Conservation (phyloP, 2,888 invertebrate species). For the Drosophila testacea region DNA sequence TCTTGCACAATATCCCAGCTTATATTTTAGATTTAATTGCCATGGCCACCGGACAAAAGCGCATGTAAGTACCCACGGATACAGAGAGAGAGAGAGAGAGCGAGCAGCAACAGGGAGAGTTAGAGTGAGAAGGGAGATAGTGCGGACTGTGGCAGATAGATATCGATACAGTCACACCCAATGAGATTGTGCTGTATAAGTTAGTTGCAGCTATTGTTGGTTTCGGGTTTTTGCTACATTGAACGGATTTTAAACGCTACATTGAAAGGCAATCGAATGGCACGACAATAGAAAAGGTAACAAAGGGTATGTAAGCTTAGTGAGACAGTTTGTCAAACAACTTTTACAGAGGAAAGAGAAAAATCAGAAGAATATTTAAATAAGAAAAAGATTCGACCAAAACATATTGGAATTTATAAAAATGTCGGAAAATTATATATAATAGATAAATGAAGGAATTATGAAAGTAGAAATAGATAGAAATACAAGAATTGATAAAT, state of each 20-base stretch:
- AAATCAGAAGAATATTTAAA: not conserved
- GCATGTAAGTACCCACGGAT: conserved; percentile 82
- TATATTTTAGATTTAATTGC: conserved; percentile 85
- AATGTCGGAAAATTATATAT: too few species aligned
- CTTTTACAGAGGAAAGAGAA: not conserved
- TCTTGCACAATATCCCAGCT: conserved; percentile 85
- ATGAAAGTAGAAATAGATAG: not conserved
- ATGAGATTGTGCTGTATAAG: conserved; percentile 52
- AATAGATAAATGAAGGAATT: not conserved
- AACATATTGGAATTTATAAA: not conserved
- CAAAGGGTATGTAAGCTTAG: conserved; percentile 16
- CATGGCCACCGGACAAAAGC: conserved; percentile 84
- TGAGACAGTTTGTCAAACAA: not conserved
- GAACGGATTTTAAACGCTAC: conserved; percentile 71
- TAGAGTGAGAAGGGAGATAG: conserved; percentile 2
- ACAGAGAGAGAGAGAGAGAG: conserved; percentile 22
- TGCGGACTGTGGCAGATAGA: not conserved
- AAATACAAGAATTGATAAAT: not conserved
- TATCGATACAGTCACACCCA: conserved; percentile 22
- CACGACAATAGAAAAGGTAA: conserved; percentile 14
- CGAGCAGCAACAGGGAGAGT: not conserved
- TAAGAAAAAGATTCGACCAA: not conserved
- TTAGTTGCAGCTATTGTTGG: conserved; percentile 53
- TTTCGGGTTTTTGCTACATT: conserved; percentile 58
- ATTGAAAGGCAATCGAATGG: conserved; percentile 72